Evolutionary conservation across 2,797 vertebrate genomes (phyloP), one percentile per base, ranked within the genome.

Genomic region (Tragopan temminckii): DNA sequence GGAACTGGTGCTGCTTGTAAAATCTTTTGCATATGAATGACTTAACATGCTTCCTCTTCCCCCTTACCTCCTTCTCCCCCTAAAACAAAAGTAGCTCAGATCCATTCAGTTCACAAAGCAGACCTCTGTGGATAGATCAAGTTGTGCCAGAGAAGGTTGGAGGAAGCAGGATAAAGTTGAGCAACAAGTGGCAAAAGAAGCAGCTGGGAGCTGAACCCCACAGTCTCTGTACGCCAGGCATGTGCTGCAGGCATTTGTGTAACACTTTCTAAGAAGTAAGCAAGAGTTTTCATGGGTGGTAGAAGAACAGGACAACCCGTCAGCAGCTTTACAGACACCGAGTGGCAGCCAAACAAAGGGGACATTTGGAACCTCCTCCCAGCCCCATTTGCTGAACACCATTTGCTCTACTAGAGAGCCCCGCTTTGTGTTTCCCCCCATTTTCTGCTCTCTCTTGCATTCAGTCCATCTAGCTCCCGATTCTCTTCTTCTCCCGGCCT

Each of bases 291-390:
- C 75, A 82, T 1, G 14, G 63, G 1, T 81, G 58, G 59, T 14
- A 31, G 75, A 81, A 79, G 63, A 74, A 48, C 3, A 38, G 71
- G 71, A 77, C 67, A 68, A 70, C 57, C 25, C 82, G 81, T 57
- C 57, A 90, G 79, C 40, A 90, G 43, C 25, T 90, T 71, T 67
- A 42, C 40, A 71, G 86, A 38, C 27, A 27, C 25, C 70, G 33
- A 27, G 19, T 9, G 19, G 40, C 52, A 74, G 7, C 27, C 50
- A 55, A 76, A 36, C 55, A n/a, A 84, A 70, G 11, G 21, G 33
- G 14, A 15, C 23, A 61, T 59, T 76, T n/a, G 9, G 38, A 50
- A 21, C 45, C 42, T 76, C 55, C 90, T 76, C 57, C 58, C 67
- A 82, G 52, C 43, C 78, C 61, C 46, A 43, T 43, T 43, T 43